Evolutionary conservation across 2,113 vertebrate genomes (phyloP).

Genomic region (Actenoides lindsayi): DNA sequence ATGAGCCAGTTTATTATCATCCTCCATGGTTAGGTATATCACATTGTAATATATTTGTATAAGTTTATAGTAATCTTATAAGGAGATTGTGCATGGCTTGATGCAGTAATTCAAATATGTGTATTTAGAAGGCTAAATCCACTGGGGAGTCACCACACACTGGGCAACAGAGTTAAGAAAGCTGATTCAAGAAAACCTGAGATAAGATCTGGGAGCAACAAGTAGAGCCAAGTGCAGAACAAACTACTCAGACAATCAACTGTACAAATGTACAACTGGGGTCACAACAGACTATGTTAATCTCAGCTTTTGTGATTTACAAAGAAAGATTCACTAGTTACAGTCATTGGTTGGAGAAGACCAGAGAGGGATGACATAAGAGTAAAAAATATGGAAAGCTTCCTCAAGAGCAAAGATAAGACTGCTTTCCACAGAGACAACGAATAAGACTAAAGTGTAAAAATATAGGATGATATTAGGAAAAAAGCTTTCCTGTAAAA

Average conservation of each 20-base stretch:
- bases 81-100: not conserved
- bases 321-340: not conserved
- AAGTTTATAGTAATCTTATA: not conserved
- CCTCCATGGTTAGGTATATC: not conserved
- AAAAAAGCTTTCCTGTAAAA: not conserved
- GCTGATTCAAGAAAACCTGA: not conserved
- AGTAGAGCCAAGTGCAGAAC: not conserved
- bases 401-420: not conserved
- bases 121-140: not conserved
- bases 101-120: not conserved
- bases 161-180: not conserved
- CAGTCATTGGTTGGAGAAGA: not conserved
- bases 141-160: not conserved
- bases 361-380: not conserved
- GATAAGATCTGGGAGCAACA: not conserved
- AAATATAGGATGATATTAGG: not conserved
- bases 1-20: not conserved
- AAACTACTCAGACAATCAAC: not conserved
- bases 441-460: not conserved
- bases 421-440: not conserved
- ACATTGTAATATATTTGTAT: not conserved
- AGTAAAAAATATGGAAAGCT: not conserved
- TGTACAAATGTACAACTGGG: not conserved
- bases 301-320: not conserved
- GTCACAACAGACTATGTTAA: not conserved